Base-by-base conservation (phyloP, 2,888 invertebrate species). In the Acrobasis repandana region DNA sequence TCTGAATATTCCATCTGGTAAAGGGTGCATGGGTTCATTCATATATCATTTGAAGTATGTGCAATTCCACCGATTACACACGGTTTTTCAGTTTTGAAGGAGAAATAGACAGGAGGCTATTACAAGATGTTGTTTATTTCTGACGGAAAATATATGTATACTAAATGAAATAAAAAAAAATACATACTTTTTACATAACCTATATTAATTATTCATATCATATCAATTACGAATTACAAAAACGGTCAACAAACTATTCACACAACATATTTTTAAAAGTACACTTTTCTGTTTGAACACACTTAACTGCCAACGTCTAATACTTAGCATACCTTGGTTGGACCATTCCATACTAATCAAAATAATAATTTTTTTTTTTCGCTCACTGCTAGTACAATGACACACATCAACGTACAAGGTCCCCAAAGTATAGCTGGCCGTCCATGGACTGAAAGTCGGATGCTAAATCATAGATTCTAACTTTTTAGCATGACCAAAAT, bases 201-300 rank as follows among this genome's bases (percentile, higher is more conserved):
- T 85, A 83, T 83, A 77, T 79, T 82, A 77, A 72, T 75, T 76
- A 43, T n/a, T 43, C 43, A 54, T 54, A 54, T 38, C 16, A 76
- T 77, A 70, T 76, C 76, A 72, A 74, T 79, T 77, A 79, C 68
- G 75, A 80, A 79, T 77, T 83, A 83, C 77, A 82, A 80, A 82
- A 84, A 79, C 77, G 64, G 75, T 82, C 79, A 81, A 82, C 76
- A 80, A 80, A 81, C 77, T 77, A 77, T 76, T 69, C 82, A 83
- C 78, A 80, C 77, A 76, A 77, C 71, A 78, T 64, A 70, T 70
- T 71, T 69, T 72, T 75, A 69, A 69, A 73, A 76, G 68, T 78
- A 79, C 72, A 73, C 68, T 74, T 73, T 68, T 69, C 58, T 66
- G 58, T 72, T 73, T 83, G 83, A 84, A 85, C 85, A 85, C 84